Base-by-base conservation (phyloP, 2,888 invertebrate genomes). In the Drosophila eohydei region DNA sequence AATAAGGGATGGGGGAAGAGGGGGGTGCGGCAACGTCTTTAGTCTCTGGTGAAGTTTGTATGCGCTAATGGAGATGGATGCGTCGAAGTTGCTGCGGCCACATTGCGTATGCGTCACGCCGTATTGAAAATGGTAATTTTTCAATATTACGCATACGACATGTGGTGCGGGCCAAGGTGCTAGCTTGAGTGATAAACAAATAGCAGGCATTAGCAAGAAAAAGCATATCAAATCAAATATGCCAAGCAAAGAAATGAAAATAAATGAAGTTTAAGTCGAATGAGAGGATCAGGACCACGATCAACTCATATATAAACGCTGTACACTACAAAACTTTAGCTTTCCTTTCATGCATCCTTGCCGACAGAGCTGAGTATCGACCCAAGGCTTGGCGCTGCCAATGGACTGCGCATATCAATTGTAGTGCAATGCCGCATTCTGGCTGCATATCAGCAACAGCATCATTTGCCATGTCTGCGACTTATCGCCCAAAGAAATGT, bases 381-480 rank as follows among this genome's bases (percentile, higher is more conserved):
- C 54, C 26, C 65, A n/a, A 28, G 71, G 62, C 50, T 28, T 44
- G 8, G 12, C 36, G 5, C 26, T 61, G 43, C 46, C 32, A 40
- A 80, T 76, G 77, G 78, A 76, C 78, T 50, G 54, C 48, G 46
- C 60, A 55, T 61, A 71, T 71, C 66, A 71, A 80, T 71, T 78
- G 80, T 64, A 78, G 80, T 14, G 78, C 34, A 71, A n/a, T 48
- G 48, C 67, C 41, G 66, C 65, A 80, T 80, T 80, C 60, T 16
- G 52, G 44, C 38, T 63, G 52, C 77, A 77, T 71, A 71, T 64
- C 80, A 72, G 80, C 76, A 76, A 59, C 81, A 78, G 83, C 88
- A 83, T 81, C 86, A 88, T 83, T 83, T 81, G 85, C 85, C 84
- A 89, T 81, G 90, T 90, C 90, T 90, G 90, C 89, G 86, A 90